Evolutionary conservation across 2,888 invertebrate genomes (phyloP).

Genomic region (Daptonema setosum): DNA sequence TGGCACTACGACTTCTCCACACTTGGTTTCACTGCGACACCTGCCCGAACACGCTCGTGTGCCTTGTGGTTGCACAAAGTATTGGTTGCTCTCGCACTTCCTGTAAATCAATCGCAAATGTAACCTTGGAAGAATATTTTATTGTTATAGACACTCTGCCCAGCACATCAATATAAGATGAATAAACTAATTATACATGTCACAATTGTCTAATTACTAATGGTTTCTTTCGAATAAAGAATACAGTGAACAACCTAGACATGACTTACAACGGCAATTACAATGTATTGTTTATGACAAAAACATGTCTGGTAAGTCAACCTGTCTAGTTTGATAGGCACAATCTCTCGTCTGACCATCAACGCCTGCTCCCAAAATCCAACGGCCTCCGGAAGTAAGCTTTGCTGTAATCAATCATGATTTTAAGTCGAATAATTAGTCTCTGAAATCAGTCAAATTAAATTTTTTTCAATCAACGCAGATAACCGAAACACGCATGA

Average conservation of each 20-base stretch:
- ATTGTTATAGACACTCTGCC: no score
- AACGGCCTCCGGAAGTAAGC: conserved; percentile 14
- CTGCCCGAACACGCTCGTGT: conserved; percentile 10
- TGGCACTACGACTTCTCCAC: conserved; percentile 84
- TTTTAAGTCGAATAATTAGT: background rate
- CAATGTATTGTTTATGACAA: no score
- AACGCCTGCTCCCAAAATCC: conserved; percentile 17
- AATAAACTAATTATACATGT: no score
- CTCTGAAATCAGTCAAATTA: background rate
- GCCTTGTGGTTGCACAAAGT: background rate
- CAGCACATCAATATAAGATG: no score
- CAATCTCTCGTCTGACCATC: conserved; percentile 9
- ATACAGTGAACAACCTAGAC: no score
- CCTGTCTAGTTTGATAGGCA: conserved; percentile 10
- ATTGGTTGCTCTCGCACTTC: background rate
- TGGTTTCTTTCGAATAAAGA: no score
- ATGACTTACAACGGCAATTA: no score
- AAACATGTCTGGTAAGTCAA: no score
- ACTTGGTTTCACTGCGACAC: conserved; percentile 46
- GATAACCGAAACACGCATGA: no score
- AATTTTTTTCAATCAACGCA: background rate
- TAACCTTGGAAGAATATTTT: no score
- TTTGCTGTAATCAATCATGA: background rate
- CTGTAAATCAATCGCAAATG: no score
- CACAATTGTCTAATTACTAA: no score